Conservation (phyloP, 2,888 invertebrate species). For the Aspidapion aeneum region DNA sequence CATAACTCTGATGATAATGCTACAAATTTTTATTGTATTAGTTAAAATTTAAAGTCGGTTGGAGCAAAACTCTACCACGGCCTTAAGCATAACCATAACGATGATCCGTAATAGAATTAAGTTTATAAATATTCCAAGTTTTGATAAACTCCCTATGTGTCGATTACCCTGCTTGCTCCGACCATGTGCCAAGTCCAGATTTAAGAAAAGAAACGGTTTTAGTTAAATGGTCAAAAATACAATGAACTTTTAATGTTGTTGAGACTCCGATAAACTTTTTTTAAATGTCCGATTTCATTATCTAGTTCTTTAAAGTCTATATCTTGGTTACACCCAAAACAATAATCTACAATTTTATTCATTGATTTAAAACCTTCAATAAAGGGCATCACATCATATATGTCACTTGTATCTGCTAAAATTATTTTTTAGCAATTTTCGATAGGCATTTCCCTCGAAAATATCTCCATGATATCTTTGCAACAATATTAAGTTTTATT, state of each 20-base stretch:
- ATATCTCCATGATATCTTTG: no score
- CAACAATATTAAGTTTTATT: background rate
- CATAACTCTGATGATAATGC: background rate
- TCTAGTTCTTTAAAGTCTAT: background rate
- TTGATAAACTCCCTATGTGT: background rate
- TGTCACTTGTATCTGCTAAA: no score
- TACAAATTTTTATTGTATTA: no score
- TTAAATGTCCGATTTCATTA: background rate
- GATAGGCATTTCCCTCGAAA: no score
- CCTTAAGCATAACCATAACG: background rate
- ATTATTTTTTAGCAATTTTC: background rate
- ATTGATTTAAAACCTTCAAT: background rate
- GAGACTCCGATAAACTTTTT: background rate
- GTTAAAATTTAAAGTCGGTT: no score
- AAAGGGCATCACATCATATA: background rate
- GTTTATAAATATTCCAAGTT: background rate
- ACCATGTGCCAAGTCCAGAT: background rate
- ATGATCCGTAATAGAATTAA: background rate
- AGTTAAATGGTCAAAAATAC: background rate
- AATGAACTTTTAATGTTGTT: background rate
- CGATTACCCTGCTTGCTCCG: background rate
- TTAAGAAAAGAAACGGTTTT: background rate
- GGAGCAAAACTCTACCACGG: no score
- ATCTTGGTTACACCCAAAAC: background rate
- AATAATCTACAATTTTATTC: background rate